Evolutionary conservation across 2,888 invertebrate genomes (phyloP), one percentile per base, ranked within the genome.

Genomic region (Erpobdella octoculata): DNA sequence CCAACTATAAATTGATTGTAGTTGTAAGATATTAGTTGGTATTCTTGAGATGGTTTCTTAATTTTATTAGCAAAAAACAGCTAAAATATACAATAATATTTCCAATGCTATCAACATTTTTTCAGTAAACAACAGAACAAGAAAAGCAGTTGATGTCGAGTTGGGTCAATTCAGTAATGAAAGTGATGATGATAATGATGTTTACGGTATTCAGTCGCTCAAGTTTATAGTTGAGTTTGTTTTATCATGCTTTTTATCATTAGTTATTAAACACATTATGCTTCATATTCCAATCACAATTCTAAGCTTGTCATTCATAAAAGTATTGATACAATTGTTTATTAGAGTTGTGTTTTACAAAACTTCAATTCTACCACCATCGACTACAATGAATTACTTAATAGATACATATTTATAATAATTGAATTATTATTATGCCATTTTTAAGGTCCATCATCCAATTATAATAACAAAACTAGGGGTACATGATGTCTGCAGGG

Each of bases 401-500:
- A 21, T n/a, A 21, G 18, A 64, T n/a, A 4, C 3, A 12, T 65
- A 38, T 18, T 64, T 2, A 28, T 25, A 12, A 53, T 15, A 53
- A 53, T 53, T 53, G 21, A n/a, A 53, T 53, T 53, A 28, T n/a
- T n/a, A n/a, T n/a, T 28, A 21, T 15, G 53, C 35, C 28, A 59
- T 12, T 21, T 70, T 38, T 21, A n/a, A 75, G 73, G 75, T 75
- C n/a, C 73, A 74, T 38, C 72, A 75, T 48, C 70, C 73, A 12
- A 62, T 75, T 35, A 53, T 75, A 12, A 31, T 75, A 31, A 66
- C 68, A 25, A 70, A 74, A 37, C 61, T 75, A 35, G 75, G 75
- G 3, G 28, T 75, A 5, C 73, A 73, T 37, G 68, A 58, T n/a
- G 73, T 68, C 38, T 72, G 72, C 64, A 25, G 71, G 25, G 33